phyloP scores from a whole-genome alignment of 2,797 vertebrate species.

The Tokudaia muenninki region DNA sequence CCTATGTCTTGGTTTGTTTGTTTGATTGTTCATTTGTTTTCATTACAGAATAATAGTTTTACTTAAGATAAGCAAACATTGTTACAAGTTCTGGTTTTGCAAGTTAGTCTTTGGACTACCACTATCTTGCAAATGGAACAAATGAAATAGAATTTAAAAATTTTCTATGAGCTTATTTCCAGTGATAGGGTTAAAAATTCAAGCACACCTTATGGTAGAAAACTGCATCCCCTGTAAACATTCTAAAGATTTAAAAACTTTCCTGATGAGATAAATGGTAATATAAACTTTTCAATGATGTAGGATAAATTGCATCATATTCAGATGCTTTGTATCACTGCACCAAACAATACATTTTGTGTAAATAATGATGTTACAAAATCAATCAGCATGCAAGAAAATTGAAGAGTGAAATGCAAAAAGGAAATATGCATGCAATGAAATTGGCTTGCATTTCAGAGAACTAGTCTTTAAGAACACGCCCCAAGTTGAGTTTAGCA shows the following conservation, averaged over 20 bases:
- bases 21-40: background rate
- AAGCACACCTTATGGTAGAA: background rate
- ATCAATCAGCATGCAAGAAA: background rate
- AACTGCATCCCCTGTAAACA: background rate
- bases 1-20: background rate
- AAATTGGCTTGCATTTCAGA: background rate
- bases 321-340: background rate
- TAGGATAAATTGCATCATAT: background rate
- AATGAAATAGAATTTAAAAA: background rate
- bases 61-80: background rate
- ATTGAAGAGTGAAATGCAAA: background rate
- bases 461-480: background rate
- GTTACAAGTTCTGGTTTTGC: background rate
- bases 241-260: background rate
- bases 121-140: constrained; percentile 15
- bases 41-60: background rate
- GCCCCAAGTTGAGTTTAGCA: background rate
- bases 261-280: background rate
- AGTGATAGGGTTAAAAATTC: background rate
- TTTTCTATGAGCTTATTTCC: background rate
- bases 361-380: background rate
- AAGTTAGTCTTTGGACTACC: background rate
- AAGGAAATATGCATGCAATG: background rate
- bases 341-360: background rate
- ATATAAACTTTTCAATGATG: background rate